phyloP scores from a whole-genome alignment of 2,888 invertebrate species.

The Melipona bicolor region DNA sequence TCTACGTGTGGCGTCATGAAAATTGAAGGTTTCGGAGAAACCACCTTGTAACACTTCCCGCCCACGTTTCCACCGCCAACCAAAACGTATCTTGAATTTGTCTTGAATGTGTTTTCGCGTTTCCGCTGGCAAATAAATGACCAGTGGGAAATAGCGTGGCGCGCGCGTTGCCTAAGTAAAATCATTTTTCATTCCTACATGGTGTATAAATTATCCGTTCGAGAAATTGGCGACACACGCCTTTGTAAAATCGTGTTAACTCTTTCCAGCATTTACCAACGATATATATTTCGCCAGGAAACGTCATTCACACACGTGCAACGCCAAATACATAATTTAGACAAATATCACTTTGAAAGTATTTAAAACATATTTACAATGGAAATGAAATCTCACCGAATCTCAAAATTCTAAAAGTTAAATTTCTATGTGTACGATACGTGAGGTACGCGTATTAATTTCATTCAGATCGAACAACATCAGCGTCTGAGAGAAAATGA shows the following conservation, averaged over 20 bases:
- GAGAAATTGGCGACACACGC: neutral
- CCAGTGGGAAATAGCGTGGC: neutral
- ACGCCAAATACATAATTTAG: too few species aligned
- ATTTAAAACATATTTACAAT: too few species aligned
- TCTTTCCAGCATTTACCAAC: neutral
- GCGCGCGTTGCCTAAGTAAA: neutral
- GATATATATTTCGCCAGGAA: neutral
- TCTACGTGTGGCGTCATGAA: neutral
- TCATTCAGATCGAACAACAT: too few species aligned
- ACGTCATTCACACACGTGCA: too few species aligned
- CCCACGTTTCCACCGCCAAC: neutral
- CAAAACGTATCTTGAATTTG: neutral
- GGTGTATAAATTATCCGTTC: neutral
- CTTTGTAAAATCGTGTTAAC: too few species aligned
- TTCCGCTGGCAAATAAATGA: neutral
- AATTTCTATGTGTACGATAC: too few species aligned
- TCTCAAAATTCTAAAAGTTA: too few species aligned
- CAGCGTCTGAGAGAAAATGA: too few species aligned
- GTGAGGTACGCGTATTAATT: too few species aligned
- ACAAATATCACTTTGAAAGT: too few species aligned
- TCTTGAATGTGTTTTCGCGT: neutral
- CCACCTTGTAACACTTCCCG: neutral
- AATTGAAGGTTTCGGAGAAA: neutral
- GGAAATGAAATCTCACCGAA: too few species aligned
- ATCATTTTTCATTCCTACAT: neutral